Evolutionary conservation across 2,888 invertebrate genomes (phyloP).

Genomic region (Drosophila subsilvestris): DNA sequence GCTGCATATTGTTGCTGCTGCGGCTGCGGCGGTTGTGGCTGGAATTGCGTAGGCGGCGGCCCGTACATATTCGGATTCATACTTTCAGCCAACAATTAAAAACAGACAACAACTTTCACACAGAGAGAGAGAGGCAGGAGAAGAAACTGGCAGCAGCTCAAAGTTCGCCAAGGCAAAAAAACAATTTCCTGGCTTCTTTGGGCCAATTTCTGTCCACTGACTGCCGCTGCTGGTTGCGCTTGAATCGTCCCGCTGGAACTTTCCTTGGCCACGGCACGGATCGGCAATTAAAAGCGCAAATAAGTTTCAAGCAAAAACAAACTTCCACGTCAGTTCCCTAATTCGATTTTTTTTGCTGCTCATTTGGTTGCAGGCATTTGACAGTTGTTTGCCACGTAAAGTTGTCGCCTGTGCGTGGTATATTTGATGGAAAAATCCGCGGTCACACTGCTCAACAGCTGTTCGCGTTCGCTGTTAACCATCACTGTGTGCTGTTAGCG

Average conservation of each 20-base stretch:
- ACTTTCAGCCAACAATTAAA: neutral
- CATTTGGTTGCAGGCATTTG: constrained; percentile 82
- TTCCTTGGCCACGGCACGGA: constrained; percentile 39
- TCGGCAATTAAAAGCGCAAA: constrained; percentile 47
- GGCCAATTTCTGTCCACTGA: constrained; percentile 26
- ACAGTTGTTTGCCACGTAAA: constrained; percentile 26
- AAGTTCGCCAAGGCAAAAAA: constrained; percentile 58
- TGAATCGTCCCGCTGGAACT: constrained; percentile 36
- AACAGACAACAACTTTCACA: constrained; percentile 66
- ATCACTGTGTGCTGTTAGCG: neutral
- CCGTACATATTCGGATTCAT: constrained; percentile 83
- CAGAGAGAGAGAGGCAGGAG: constrained; percentile 6
- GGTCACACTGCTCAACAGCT: neutral
- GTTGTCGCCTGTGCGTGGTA: neutral
- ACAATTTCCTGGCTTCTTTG: constrained; percentile 11
- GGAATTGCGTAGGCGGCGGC: constrained; percentile 80
- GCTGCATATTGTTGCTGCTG: constrained; percentile 64
- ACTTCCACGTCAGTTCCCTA: constrained; percentile 82
- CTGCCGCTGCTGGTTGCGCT: constrained; percentile 14
- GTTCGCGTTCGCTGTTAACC: neutral
- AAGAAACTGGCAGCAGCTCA: constrained; percentile 55
- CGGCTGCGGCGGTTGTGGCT: constrained; percentile 56
- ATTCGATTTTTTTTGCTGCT: constrained; percentile 70
- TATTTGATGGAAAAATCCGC: neutral
- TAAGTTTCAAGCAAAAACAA: constrained; percentile 65